A percentile compares a stretch with the other conserved stretches of the same genome.
Evolutionary conservation across 2,113 vertebrate genomes (phyloP).

Genomic region (Chiloscyllium plagiosum): DNA sequence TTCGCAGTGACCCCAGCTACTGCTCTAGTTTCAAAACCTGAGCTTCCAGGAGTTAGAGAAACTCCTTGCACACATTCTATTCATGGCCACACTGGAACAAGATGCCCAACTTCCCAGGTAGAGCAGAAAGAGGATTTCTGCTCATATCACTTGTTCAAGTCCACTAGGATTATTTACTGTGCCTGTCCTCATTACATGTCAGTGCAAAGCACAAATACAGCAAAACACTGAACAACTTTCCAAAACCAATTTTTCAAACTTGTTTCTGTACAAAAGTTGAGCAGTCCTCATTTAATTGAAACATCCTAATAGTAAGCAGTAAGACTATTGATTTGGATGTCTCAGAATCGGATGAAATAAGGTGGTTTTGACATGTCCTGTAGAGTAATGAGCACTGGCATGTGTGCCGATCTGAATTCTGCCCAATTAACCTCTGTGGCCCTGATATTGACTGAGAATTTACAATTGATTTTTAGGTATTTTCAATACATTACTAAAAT

Average conservation of each 20-base stretch:
- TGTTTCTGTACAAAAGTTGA: not conserved
- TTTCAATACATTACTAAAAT: not conserved
- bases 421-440: not conserved
- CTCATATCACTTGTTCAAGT: not conserved
- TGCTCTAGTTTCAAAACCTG: too few relatives aligned
- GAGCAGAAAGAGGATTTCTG: too few relatives aligned
- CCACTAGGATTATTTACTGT: not conserved
- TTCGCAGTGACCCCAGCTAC: too few relatives aligned
- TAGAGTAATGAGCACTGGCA: not conserved
- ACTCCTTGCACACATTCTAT: too few relatives aligned
- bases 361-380: too few relatives aligned
- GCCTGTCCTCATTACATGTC: not conserved
- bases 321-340: too few relatives aligned
- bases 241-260: not conserved
- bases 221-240: not conserved
- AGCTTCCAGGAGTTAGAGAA: too few relatives aligned
- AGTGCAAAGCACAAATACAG: not conserved
- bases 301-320: not conserved
- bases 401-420: not conserved
- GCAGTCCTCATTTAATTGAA: not conserved
- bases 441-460: not conserved
- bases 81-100: too few relatives aligned
- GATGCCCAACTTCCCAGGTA: too few relatives aligned
- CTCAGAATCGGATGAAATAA: too few relatives aligned
- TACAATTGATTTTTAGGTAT: not conserved